These are phyloP conservation scores for Oryzias woworae DNA, from an alignment of 2,113 vertebrate species.

Conservation along the genomic window DNA sequence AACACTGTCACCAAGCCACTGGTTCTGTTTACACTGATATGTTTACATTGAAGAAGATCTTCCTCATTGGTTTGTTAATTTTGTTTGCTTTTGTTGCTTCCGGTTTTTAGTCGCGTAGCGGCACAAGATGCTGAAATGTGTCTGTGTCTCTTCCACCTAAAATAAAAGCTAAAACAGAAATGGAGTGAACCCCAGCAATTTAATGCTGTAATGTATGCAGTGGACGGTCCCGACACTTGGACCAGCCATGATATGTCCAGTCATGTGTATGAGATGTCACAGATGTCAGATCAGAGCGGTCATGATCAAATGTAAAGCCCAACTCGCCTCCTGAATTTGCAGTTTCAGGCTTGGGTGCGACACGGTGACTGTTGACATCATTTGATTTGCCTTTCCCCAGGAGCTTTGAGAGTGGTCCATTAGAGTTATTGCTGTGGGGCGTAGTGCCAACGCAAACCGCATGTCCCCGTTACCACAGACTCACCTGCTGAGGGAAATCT, in stretches of 20 bases:
- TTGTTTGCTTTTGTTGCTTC: no score
- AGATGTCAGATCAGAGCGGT: conserved; percentile 41
- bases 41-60: conserved; percentile 21
- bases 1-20: conserved; percentile 32
- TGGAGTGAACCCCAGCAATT: background rate
- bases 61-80: conserved; percentile 6
- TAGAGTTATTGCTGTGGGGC: conserved; percentile 62
- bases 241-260: conserved; percentile 12
- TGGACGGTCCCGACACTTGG: conserved; percentile 7
- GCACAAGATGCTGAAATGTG: background rate
- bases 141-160: background rate
- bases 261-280: conserved; percentile 36
- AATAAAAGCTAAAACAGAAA: background rate
- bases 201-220: conserved; percentile 7
- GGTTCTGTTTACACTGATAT: conserved; percentile 37
- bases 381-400: conserved; percentile 67
- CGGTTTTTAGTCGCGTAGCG: no score
- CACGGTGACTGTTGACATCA: conserved; percentile 63
- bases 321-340: conserved; percentile 6
- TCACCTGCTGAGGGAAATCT: conserved; percentile 69
- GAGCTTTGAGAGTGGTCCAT: conserved; percentile 72
- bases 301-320: conserved; percentile 13
- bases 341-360: conserved; percentile 51
- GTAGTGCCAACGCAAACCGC: conserved; percentile 54
- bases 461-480: conserved; percentile 52